These are phyloP conservation scores for Cecropterus lyciades DNA, from an alignment of 1,140 invertebrate genomes.

Conservation along the genomic window DNA sequence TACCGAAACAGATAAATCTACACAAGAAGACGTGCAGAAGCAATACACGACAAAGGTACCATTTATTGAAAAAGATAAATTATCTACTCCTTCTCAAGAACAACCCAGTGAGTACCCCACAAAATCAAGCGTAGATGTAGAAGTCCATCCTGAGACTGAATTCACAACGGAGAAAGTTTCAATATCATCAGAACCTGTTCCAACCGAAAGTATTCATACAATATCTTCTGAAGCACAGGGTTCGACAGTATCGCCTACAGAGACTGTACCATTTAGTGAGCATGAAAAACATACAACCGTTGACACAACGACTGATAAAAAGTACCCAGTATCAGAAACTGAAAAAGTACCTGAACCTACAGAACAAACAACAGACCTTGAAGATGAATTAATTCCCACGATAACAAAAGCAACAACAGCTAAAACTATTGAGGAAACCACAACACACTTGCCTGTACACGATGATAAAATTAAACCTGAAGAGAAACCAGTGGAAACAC, in stretches of 20 bases:
- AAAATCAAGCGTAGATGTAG: slow-evolving; percentile 16
- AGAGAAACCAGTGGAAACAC: slow-evolving; percentile 48
- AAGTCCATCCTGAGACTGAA: slow-evolving; percentile 19
- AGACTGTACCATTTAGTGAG: slow-evolving; percentile 23
- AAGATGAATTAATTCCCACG: slow-evolving; percentile 49
- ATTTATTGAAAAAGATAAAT: slow-evolving; percentile 36
- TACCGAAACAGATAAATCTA: slow-evolving; percentile 19
- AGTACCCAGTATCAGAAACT: slow-evolving; percentile 19
- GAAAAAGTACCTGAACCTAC: slow-evolving; percentile 38
- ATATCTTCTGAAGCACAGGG: slow-evolving; percentile 29
- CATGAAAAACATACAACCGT: slow-evolving; percentile 24
- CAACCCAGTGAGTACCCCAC: slow-evolving; percentile 6
- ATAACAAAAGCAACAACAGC: slow-evolving; percentile 53
- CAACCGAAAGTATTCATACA: slow-evolving; percentile 25
- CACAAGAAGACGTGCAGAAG: background rate
- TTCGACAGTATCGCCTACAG: slow-evolving; percentile 11
- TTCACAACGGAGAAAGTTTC: background rate
- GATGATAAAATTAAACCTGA: slow-evolving; percentile 52
- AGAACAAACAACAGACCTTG: slow-evolving; percentile 48
- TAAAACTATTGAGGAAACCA: slow-evolving; percentile 47
- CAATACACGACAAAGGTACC: slow-evolving; percentile 18
- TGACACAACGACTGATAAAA: slow-evolving; percentile 29
- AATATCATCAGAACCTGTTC: slow-evolving; percentile 12
- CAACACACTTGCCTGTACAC: slow-evolving; percentile 43
- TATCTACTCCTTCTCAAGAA: slow-evolving; percentile 17